A percentile compares a stretch with the other conserved stretches of the same genome.
phyloP scores from a whole-genome alignment of 2,113 vertebrate species.

The Fukomys damarensis region DNA sequence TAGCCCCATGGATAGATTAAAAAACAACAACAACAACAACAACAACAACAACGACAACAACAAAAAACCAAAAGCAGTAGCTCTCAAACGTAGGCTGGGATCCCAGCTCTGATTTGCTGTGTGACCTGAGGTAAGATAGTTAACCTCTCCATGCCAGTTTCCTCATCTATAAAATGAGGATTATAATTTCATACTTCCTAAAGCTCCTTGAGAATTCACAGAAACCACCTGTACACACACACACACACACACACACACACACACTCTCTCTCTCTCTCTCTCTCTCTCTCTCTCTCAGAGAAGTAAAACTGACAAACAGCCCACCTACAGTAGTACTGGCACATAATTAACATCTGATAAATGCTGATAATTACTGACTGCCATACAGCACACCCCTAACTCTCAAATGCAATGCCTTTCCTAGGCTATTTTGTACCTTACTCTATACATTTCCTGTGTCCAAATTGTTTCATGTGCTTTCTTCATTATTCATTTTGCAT shows the following conservation, averaged over 20 bases:
- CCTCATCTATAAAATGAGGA: background rate
- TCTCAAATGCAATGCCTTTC: background rate
- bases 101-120: background rate
- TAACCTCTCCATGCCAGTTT: background rate
- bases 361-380: background rate
- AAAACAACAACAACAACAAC: background rate
- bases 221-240: background rate
- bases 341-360: background rate
- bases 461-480: background rate
- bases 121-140: background rate
- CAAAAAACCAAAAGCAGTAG: too few species aligned
- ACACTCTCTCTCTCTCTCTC: too few species aligned
- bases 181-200: background rate
- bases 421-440: background rate
- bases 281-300: too few species aligned
- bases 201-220: background rate
- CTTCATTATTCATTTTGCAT: constrained; percentile 30
- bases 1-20: background rate
- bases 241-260: background rate
- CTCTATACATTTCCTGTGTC: background rate
- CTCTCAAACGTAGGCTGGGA: background rate
- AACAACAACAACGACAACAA: too few species aligned
- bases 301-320: too few species aligned
- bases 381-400: background rate
- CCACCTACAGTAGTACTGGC: background rate